Percentiles rank a stretch among this genome's conserved stretches.
Conservation (phyloP, 2,797 vertebrate species). For the Acrocephalus scirpaceus region DNA sequence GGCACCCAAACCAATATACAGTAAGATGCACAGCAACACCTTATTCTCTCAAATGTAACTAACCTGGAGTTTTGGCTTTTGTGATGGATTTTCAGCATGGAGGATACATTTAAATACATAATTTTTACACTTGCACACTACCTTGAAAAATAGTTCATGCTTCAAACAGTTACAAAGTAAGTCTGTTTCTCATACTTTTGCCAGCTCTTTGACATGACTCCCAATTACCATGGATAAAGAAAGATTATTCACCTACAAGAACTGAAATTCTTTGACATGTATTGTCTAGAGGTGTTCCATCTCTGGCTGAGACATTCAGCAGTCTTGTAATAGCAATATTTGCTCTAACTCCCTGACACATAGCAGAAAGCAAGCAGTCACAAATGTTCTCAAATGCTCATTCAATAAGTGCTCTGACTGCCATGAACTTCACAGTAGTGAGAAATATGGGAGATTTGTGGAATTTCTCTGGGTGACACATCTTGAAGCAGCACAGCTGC, state of each 20-base stretch:
- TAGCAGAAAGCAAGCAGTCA: background rate
- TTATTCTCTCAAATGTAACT: background rate
- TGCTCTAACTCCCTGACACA: background rate
- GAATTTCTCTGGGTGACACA: background rate
- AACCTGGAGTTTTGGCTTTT: background rate
- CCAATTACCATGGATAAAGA: background rate
- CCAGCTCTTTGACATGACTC: background rate
- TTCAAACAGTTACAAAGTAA: background rate
- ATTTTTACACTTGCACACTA: background rate
- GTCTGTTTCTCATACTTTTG: background rate
- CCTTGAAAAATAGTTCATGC: background rate
- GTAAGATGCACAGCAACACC: background rate
- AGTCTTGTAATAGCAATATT: background rate
- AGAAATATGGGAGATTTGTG: background rate
- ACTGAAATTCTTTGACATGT: background rate
- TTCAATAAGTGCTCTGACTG: background rate
- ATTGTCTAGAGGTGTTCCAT: background rate
- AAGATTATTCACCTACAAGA: background rate
- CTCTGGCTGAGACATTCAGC: background rate
- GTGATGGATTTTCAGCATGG: background rate
- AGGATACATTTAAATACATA: background rate
- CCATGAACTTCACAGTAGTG: background rate
- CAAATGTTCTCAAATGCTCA: background rate
- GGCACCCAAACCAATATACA: background rate
- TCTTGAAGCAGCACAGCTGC: background rate